Evolutionary conservation across 2,888 invertebrate species (phyloP), one percentile per base, ranked within the genome.

Genomic region (Panzeria rudis): DNA sequence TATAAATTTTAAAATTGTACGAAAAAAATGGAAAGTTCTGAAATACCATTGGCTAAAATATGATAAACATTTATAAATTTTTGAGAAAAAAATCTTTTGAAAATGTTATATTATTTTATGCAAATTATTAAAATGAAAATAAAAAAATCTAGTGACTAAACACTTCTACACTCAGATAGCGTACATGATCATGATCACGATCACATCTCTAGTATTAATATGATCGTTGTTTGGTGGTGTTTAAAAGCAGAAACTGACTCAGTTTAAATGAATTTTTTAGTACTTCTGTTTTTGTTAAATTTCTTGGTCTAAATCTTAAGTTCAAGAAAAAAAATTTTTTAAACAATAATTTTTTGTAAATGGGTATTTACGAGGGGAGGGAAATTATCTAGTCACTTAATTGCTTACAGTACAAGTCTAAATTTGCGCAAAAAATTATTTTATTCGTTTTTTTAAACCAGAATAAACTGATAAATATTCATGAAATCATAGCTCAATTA

Each of bases 401-500:
- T 80, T 76, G 11, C 23, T 69, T 50, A 59, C 25, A 32, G 47
- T 41, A 29, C 1, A 29, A 38, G 44, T 56, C 76, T 44, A 8
- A 44, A 61, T 56, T 73, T 54, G 29, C 54, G 35, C 5, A 38
- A 25, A 35, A 62, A 17, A n/a, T 17, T 54, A 62, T 59, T 41
- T 41, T 41, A 71, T 52, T n/a, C n/a, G n/a, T n/a, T n/a, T n/a
- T n/a, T n/a, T n/a, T n/a, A n/a, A n/a, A 23, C 8, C 9, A 32
- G 5, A 50, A 69, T 52, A 35, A 59, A 52, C 25, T 38, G 54
- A 68, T 64, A 79, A 69, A 73, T 75, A 76, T 66, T 83, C 41
- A 79, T 83, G 78, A 79, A 79, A 83, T 79, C 83, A 75, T 83
- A 54, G 54, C 61, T 69, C 61, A 83, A 79, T 79, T 83, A 69